Percentiles rank a stretch among this genome's conserved stretches.
Evolutionary conservation across 2,888 invertebrate species (phyloP).

Genomic region (Dione vanillae): DNA sequence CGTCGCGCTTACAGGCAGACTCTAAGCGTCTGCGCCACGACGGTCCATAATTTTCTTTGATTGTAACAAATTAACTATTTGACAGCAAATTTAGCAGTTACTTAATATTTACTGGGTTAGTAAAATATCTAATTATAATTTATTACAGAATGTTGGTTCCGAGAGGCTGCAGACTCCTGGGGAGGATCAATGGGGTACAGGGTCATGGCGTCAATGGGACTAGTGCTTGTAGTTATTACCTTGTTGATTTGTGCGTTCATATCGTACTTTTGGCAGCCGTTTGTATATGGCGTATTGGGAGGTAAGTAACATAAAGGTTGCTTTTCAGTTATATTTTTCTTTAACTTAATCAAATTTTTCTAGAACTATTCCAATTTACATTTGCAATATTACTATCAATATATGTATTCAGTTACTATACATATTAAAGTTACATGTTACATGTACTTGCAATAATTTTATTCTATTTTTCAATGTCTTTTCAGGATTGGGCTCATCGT

Average conservation of each 20-base stretch:
- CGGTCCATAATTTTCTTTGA: too few relatives aligned
- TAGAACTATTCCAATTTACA: not conserved
- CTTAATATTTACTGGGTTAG: not conserved
- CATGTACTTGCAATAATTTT: too few relatives aligned
- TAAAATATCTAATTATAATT: not conserved
- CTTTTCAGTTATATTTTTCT: not conserved
- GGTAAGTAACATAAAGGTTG: conserved; percentile 55
- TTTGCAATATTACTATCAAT: too few relatives aligned
- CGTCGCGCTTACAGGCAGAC: too few relatives aligned
- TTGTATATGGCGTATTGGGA: conserved; percentile 69
- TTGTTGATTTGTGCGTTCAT: conserved; percentile 66
- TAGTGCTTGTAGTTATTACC: conserved; percentile 62
- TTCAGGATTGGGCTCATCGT: conserved; percentile 76
- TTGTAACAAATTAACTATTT: not conserved
- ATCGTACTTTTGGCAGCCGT: conserved; percentile 63
- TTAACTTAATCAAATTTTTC: not conserved
- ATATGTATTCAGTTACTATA: too few relatives aligned
- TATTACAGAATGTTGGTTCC: conserved; percentile 76
- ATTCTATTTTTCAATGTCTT: not conserved
- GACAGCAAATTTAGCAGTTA: not conserved
- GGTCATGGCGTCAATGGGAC: conserved; percentile 68
- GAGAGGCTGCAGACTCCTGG: conserved; percentile 80
- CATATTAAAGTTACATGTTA: too few relatives aligned
- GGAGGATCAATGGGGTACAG: conserved; percentile 71
- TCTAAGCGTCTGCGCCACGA: too few relatives aligned